phyloP scores from a whole-genome alignment of 92 coral and sea anemone species.

The Zoanthus solanderi region DNA sequence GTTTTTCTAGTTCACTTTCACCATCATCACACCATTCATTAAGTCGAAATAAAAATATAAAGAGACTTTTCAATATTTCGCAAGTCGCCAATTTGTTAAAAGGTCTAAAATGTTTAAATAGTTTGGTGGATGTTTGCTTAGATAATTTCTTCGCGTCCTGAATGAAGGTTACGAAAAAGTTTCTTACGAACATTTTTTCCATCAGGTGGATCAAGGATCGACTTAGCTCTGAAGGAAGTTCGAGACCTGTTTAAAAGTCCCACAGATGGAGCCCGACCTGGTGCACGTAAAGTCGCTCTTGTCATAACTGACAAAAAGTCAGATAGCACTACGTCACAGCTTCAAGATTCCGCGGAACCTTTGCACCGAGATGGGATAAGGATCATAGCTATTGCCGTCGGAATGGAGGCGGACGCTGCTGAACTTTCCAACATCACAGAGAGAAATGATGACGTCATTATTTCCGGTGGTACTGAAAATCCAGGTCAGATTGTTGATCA shows the following conservation, averaged over 20 bases:
- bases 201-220: conserved; percentile 54
- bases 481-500: conserved; percentile 10
- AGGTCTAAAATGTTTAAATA: too few species aligned
- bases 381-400: conserved; percentile 38
- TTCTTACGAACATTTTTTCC: background rate
- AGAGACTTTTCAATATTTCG: too few species aligned
- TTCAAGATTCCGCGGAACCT: conserved; percentile 38
- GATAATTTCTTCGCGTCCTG: too few species aligned
- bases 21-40: background rate
- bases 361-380: conserved; percentile 41
- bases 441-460: conserved; percentile 5
- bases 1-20: background rate
- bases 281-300: conserved; percentile 49
- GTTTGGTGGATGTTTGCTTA: too few species aligned
- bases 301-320: conserved; percentile 55
- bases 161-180: too few species aligned
- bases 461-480: conserved; percentile 4
- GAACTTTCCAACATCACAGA: conserved; percentile 21
- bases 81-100: too few species aligned
- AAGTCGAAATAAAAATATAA: too few species aligned
- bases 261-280: conserved; percentile 57
- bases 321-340: conserved; percentile 34
- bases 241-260: conserved; percentile 42
- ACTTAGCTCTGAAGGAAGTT: conserved; percentile 56
- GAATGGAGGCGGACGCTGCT: conserved; percentile 24